These are phyloP conservation scores for Cyclura pinguis DNA, from an alignment of 2,797 vertebrate species.

Conservation along the genomic window DNA sequence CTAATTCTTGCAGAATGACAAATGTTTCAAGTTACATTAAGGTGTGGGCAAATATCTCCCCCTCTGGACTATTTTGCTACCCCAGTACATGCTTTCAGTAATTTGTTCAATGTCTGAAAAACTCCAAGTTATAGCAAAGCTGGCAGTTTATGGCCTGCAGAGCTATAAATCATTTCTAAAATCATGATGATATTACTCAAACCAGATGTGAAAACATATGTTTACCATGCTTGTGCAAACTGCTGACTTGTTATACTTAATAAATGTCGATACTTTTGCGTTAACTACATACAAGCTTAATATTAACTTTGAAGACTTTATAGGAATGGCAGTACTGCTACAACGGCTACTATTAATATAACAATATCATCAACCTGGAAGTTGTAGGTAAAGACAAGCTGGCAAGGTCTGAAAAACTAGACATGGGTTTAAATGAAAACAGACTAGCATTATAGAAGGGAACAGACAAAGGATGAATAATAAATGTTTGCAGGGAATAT, in stretches of 20 bases:
- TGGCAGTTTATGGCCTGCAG: conserved; percentile 77
- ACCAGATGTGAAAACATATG: conserved; percentile 85
- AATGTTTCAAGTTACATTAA: conserved; percentile 41
- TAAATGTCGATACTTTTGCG: conserved; percentile 77
- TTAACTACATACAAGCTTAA: conserved; percentile 73
- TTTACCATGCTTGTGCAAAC: conserved; percentile 77
- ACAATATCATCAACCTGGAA: neutral
- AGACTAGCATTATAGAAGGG: neutral
- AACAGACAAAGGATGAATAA: neutral
- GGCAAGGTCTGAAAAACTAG: conserved; percentile 52
- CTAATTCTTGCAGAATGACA: conserved; percentile 39
- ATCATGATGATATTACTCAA: conserved; percentile 84
- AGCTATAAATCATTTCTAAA: conserved; percentile 83
- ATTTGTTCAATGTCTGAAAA: conserved; percentile 75
- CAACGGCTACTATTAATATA: neutral
- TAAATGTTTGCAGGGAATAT: neutral
- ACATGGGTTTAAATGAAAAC: conserved; percentile 40
- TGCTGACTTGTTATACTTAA: conserved; percentile 81
- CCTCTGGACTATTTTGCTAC: neutral
- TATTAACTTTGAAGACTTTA: conserved; percentile 75
- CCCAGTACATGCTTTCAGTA: conserved; percentile 66
- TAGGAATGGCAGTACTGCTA: conserved; percentile 9
- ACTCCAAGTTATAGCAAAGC: conserved; percentile 73
- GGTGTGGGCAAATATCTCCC: neutral
- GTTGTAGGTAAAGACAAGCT: conserved; percentile 25